Percentiles rank a stretch among this genome's conserved stretches.
Conservation (phyloP, 2,797 vertebrate species). For the Protosalanx chinensis region DNA sequence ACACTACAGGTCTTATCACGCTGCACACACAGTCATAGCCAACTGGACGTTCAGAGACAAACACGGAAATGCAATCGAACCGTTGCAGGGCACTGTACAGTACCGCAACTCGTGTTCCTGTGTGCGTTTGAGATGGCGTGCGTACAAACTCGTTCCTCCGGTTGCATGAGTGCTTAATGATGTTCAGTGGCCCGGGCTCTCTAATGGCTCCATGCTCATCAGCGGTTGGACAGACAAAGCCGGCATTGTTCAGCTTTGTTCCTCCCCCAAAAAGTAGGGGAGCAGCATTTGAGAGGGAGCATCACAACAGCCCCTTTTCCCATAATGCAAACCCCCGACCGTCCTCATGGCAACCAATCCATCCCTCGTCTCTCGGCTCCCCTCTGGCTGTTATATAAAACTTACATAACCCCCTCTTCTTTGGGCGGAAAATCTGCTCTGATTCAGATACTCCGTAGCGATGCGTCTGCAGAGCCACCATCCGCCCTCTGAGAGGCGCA, state of each 20-base stretch:
- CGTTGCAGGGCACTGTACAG: neutral
- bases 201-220: slow-evolving; percentile 1
- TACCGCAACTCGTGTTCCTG: neutral
- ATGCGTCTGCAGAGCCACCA: no score
- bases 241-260: slow-evolving; percentile 4
- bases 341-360: neutral
- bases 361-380: neutral
- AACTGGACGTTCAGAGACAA: neutral
- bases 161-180: neutral
- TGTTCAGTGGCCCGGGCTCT: neutral
- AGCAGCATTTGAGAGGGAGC: neutral
- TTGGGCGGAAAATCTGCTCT: neutral
- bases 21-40: neutral
- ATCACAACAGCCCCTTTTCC: neutral
- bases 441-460: neutral
- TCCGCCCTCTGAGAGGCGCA: no score
- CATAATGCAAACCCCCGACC: neutral
- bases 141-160: neutral
- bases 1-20: neutral
- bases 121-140: neutral
- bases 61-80: neutral
- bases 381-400: slow-evolving; percentile 3
- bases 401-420: neutral
- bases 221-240: neutral
- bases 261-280: neutral